Base-by-base conservation (phyloP, 2,113 vertebrate species). In the Paratilapia polleni region DNA sequence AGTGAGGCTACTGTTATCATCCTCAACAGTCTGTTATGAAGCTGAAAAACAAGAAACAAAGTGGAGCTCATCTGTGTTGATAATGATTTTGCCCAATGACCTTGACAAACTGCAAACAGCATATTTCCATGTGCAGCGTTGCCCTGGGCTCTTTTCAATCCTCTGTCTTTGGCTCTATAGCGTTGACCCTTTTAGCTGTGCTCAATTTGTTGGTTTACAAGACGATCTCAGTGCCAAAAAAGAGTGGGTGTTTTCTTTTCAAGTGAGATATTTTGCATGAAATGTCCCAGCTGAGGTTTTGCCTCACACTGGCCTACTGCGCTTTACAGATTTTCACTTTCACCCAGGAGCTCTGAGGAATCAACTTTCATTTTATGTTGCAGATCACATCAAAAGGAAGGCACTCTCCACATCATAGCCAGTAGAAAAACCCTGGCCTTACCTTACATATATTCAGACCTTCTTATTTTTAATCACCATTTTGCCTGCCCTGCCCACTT, bases 241-340 rank as follows among this genome's bases (percentile, higher is more conserved):
- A 68, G 89, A 86, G 91, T 93, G 87, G 94, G 89, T 61, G 84
- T 86, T 90, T 90, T 88, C 76, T 90, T 90, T 90, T 93, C 78
- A 93, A 93, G 81, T 86, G 34, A 79, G 70, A 85, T 41, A 78
- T 88, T 89, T 75, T 76, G 74, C 79, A 78, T 84, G 78, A 88
- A 86, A 82, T 80, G 58, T 83, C 76, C 74, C 7, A 28, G 68
- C 63, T 52, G 84, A 61, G 58, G 62, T 91, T 76, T 47, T 73
- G 85, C 79, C 63, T 81, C 24, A 2, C 78, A 19, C 43, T 70
- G 88, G 56, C 85, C 89, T 68, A 58, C 77, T 80, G 86, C 78
- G 85, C 85, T 82, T 79, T 58, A 54, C 74, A 74, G 82, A 86
- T 84, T 87, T 83, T 74, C 77, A 61, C 68, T 78, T 70, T 89